Base-by-base conservation (phyloP, 53 echinoderm and acorn worm genomes). In the Patiria pectinifera region DNA sequence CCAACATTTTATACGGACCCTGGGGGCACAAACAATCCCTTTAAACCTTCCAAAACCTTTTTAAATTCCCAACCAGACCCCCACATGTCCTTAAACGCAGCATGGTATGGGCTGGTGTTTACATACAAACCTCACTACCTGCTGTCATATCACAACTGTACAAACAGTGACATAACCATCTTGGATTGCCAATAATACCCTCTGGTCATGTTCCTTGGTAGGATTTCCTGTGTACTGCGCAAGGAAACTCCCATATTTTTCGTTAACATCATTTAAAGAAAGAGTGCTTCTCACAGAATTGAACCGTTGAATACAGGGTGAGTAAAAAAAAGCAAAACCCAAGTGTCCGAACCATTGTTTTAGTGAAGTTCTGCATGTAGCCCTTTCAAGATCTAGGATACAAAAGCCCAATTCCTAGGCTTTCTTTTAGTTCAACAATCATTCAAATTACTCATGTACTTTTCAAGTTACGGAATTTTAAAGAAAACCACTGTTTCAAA, bases 81-180 rank as follows among this genome's bases (percentile, higher is more conserved):
- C 90, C 69, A 48, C 70, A 80, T 80, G 90, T 69, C 70, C 69
- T 48, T 43, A 81, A 43, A 90, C 90, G 10, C 90, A 90, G 81
- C 90, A 69, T 80, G 90, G 63, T 18, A 66, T 63, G n/a, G 69
- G 90, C 69, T 26, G 59, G 45, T 90, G 90, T 90, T 90, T 90
- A 90, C 81, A 81, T 62, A 88, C 88, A 90, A 80, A 63, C 90
- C 81, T 35, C 24, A 47, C 35, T 90, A 81, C 90, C 81, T 66
- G 81, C 90, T 90, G 90, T 81, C 81, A 90, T 80, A 81, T 69
- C 90, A 90, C 90, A 90, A 90, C 90, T 90, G 90, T 90, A 47
- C 81, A 90, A 90, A 90, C 90, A 90, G 79, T 90, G 90, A 90
- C 90, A 90, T 90, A 90, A 90, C 90, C 90, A 90, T 63, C 80